Conservation (phyloP, 2,888 invertebrate genomes). For the Acleris literana region DNA sequence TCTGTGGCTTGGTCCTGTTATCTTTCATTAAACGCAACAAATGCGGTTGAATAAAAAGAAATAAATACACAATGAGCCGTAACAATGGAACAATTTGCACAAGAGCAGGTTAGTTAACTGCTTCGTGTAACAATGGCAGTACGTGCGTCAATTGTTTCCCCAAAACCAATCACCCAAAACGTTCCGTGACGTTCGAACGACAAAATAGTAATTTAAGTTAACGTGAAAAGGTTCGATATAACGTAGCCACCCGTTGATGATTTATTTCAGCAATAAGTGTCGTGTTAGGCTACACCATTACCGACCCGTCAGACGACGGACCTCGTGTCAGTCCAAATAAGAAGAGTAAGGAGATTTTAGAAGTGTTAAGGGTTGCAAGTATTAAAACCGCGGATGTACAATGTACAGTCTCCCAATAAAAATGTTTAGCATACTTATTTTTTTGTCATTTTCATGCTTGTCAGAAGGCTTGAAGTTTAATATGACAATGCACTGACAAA, state of each 20-base stretch:
- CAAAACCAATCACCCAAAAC: slow-evolving; percentile 17
- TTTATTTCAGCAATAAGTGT: slow-evolving; percentile 79
- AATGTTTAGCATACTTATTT: no score
- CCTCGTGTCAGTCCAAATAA: slow-evolving; percentile 40
- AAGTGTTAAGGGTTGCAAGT: no score
- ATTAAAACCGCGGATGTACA: no score
- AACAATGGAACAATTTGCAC: no score
- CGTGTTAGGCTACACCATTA: slow-evolving; percentile 71
- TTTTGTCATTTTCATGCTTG: no score
- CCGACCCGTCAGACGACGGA: slow-evolving; percentile 53
- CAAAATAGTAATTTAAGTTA: slow-evolving; percentile 34
- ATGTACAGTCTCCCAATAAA: no score
- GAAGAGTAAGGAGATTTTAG: slow-evolving; percentile 19
- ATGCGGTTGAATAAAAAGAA: no score
- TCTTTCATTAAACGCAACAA: no score
- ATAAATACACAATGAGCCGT: no score
- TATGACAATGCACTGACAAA: no score
- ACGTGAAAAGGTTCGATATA: slow-evolving; percentile 55
- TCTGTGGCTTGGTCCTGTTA: no score
- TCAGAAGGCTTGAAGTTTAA: no score
- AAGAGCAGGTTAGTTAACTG: slow-evolving; percentile 12
- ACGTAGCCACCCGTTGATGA: slow-evolving; percentile 59
- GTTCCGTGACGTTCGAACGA: slow-evolving; percentile 9
- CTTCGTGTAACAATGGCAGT: slow-evolving; percentile 1
- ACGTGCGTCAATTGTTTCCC: slow-evolving; percentile 22